phyloP scores from a whole-genome alignment of 2,797 vertebrate species.

The Salmo trutta region DNA sequence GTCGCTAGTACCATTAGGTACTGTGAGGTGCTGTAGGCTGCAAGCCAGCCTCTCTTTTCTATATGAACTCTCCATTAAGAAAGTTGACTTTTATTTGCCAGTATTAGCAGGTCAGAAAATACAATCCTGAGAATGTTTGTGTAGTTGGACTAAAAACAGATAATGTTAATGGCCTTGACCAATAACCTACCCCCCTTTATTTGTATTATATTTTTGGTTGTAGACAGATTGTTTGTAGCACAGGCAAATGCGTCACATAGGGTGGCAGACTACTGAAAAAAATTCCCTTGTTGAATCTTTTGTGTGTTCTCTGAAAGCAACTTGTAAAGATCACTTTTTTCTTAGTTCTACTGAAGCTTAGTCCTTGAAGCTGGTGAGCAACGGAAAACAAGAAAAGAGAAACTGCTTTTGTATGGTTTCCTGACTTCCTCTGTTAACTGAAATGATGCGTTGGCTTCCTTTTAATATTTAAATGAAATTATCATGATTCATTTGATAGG shows the following conservation, averaged over 20 bases:
- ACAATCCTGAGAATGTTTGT: conserved; percentile 15
- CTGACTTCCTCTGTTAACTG: conserved; percentile 29
- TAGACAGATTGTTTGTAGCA: neutral
- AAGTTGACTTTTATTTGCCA: neutral
- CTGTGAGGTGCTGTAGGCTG: neutral
- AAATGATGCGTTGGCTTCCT: conserved; percentile 20
- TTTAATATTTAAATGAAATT: conserved; percentile 37
- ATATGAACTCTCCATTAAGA: conserved; percentile 25
- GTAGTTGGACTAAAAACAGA: conserved; percentile 15
- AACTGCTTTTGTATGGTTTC: conserved; percentile 20
- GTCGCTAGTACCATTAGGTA: conserved; percentile 28
- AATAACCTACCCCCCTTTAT: neutral
- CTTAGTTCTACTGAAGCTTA: conserved; percentile 22
- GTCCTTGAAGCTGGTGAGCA: conserved; percentile 13
- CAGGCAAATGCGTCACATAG: conserved; percentile 1
- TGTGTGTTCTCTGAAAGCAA: conserved; percentile 2
- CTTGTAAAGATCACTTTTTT: neutral
- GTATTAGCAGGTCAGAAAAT: neutral
- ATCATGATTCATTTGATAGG: conserved; percentile 11
- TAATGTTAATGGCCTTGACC: neutral
- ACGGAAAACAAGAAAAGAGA: conserved; percentile 19
- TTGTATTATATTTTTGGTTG: conserved; percentile 10
- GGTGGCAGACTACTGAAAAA: neutral
- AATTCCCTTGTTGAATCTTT: neutral
- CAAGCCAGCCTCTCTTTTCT: conserved; percentile 21